Evolutionary conservation across 2,888 invertebrate species (phyloP), one percentile per base, ranked within the genome.

Genomic region (Chloromyia formosa): DNA sequence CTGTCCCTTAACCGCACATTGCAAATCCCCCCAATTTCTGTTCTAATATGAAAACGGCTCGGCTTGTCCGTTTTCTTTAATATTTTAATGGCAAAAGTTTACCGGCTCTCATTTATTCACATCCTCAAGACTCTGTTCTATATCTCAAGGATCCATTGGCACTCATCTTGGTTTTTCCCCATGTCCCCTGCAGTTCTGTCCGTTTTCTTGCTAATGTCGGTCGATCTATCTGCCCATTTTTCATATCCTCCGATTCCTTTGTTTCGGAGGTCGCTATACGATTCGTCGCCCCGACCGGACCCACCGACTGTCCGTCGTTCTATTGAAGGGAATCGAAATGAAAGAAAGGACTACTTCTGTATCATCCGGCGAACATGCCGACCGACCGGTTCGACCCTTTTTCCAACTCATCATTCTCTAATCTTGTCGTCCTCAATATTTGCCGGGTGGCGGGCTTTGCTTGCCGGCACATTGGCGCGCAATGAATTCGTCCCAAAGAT

Each of bases 101-200:
- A n/a, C 49, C 16, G n/a, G 49, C 49, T 49, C 49, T 49, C 49
- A 49, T 49, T 49, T 49, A 49, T 49, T 49, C 16, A 49, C 49
- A 35, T 35, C 27, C 27, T 35, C 27, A 35, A 35, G 27, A 35
- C 27, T 35, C 7, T 7, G 27, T 35, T 35, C 27, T 35, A 35
- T 35, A 4, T 35, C 27, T 35, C 27, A 35, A 35, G 27, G 2
- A 35, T 35, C 27, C 27, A 35, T 35, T 35, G 27, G 27, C 27
- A 35, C 27, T 35, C 27, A 35, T 35, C 27, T 35, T 35, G 27
- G 7, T 7, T 35, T 35, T 35, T 35, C 27, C 27, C 3, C 7
- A 35, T 35, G 27, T 35, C 27, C 27, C 27, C 27, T 35, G 27
- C 27, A 35, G 27, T 35, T 35, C 27, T 35, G 27, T 35, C 27